Evolutionary conservation across 2,888 invertebrate species (phyloP), one percentile per base, ranked within the genome.

Genomic region (Monoplex corrugatus): DNA sequence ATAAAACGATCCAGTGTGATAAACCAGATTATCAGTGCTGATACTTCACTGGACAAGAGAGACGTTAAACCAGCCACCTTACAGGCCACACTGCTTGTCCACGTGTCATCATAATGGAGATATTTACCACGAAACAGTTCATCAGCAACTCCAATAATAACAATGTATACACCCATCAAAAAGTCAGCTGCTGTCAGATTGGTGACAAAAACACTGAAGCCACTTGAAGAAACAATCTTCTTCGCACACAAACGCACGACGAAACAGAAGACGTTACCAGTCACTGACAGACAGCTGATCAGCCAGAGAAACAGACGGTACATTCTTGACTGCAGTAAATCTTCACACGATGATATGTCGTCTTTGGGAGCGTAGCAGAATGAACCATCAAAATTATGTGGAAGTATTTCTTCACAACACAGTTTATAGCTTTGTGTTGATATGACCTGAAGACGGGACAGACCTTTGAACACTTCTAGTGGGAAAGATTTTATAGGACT

Each of bases 161-260:
- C 43, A 23, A 40, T 80, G 78, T 80, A 80, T 13, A 80, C 78
- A 16, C 78, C 78, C 78, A 80, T 80, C 78, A 80, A 43, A 80
- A 80, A 80, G 78, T 80, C 78, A 28, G 78, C 78, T 32, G 43
- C 3, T 8, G 78, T 80, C 19, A 80, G 78, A 43, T 80, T 80
- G 78, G 78, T 80, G 43, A 80, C 78, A 43, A 80, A 80, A 23
- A 80, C 43, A 28, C 78, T 80, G 43, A 40, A 80, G 28, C 78
- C 78, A 80, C 35, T 43, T 23, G 78, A 80, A 40, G 78, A 80
- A 0, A 43, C 28, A 40, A 32, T 40, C 40, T 28, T 32, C 32
- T 43, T 80, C 6, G 43, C 78, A 43, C 40, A 80, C 35, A 80
- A 6, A 32, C 78, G 78, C 28, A 43, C 78, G 28, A 40, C 40